A percentile compares a stretch with the other conserved stretches of the same genome.
These are phyloP conservation scores for Ellobius talpinus DNA, from an alignment of 2,113 vertebrate genomes.

Conservation along the genomic window DNA sequence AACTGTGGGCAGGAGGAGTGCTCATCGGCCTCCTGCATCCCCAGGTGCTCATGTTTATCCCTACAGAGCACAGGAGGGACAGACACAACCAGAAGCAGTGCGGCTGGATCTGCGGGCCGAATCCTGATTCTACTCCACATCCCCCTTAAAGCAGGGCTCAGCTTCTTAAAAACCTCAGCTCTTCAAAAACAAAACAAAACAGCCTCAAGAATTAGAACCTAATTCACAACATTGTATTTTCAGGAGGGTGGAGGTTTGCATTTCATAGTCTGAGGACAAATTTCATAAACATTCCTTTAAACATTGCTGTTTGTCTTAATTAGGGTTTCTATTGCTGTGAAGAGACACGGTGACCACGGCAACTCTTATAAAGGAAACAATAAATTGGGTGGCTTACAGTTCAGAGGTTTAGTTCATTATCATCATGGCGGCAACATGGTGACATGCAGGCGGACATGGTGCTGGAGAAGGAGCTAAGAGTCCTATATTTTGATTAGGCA, in stretches of 20 bases:
- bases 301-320: not conserved
- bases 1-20: not conserved
- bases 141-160: not conserved
- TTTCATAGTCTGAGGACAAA: not conserved
- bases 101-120: rapidly evolving
- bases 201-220: not conserved
- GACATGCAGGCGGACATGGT: not conserved
- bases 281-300: not conserved
- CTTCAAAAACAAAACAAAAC: no score
- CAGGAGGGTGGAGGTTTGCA: not conserved
- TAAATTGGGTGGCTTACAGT: not conserved
- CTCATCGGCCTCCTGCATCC: no score
- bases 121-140: not conserved
- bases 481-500: not conserved
- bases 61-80: not conserved
- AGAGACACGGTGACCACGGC: not conserved
- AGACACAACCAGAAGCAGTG: not conserved
- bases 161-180: no score
- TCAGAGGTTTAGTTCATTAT: not conserved
- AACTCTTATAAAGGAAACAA: not conserved
- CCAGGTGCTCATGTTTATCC: not conserved
- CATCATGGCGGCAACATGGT: not conserved
- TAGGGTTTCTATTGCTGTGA: not conserved
- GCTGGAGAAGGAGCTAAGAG: not conserved
- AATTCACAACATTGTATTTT: not conserved